Evolutionary conservation across 2,888 invertebrate species (phyloP), one percentile per base, ranked within the genome.

Genomic region (Ochropleura leucogaster): DNA sequence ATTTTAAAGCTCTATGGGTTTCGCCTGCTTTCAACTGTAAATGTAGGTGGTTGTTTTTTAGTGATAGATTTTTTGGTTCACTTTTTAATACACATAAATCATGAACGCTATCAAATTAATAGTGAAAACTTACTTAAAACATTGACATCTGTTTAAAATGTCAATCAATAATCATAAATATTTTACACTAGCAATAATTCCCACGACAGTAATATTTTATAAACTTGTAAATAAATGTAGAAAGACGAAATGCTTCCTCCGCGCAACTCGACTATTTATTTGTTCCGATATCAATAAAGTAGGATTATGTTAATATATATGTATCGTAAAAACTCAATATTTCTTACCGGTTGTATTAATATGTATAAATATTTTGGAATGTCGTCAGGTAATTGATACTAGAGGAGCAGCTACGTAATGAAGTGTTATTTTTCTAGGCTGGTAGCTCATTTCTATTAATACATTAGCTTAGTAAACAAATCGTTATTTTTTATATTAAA

Each of bases 281-380:
- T 60, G 42, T 77, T 81, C 60, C 71, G 73, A 79, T 78, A 81
- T 76, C 72, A 80, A 83, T 78, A 82, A 79, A 82, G 55, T 78
- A 76, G 72, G 66, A 83, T 82, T 85, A 84, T 84, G 75, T 68
- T 63, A 81, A 85, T 80, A 18, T 70, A 77, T 73, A 18, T 70
- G 51, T 68, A 72, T 74, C 68, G 55, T 78, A 74, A 83, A 86
- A 68, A 51, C 3, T 60, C 18, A 62, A 70, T 68, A 78, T 74
- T 77, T 79, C 46, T 69, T 66, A 65, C 59, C 49, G 40, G 66
- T 71, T 77, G 66, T 83, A 60, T 70, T 66, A 64, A n/a, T 51
- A 49, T 47, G 16, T 68, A 66, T 67, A 60, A 65, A 79, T 60
- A 66, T 78, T 62, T 82, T 68, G 68, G 63, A 73, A 79, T 77